Evolutionary conservation across 2,888 invertebrate species (phyloP), one percentile per base, ranked within the genome.

Genomic region (Watsonalla binaria): DNA sequence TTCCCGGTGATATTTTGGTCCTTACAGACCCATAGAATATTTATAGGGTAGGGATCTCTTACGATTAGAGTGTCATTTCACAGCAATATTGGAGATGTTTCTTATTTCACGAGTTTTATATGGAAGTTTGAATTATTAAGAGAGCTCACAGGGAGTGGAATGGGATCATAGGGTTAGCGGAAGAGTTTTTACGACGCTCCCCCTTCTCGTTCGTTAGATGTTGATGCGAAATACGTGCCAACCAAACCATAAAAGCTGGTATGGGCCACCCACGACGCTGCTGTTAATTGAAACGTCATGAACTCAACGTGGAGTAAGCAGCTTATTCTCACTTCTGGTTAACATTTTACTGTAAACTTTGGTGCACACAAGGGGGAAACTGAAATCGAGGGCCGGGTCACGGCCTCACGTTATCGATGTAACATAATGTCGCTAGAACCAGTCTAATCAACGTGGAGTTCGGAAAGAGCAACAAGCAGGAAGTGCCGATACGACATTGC

Each of bases 61-160:
- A 72, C 84, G 85, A 87, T 87, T 84, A 86, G 82, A 83, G 84
- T 79, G 80, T 78, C 80, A 77, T 88, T 84, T 82, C 80, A 81
- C 78, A 74, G 75, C 78, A 78, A 77, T 76, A 78, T 80, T 74
- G 77, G 75, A 76, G 72, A 73, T 65, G 72, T 74, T 72, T 73
- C 71, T 62, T 79, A 81, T 76, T 78, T 74, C 75, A 76, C 76
- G 67, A 70, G 65, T 65, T 74, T 70, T 77, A 73, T 82, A 81
- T 78, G 75, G 73, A 72, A 70, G 62, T 76, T 73, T 87, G 82
- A 77, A 88, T 89, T 82, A 84, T 86, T 85, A 74, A 86, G 58
- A 62, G 66, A 62, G 65, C 56, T 50, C 56, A 65, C 54, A 59
- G 56, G 56, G 54, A 37, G 42, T 11, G 58, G 65, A 66, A 70